Evolutionary conservation across 2,888 invertebrate species (phyloP), one percentile per base, ranked within the genome.

Genomic region (Phorcus lineatus): DNA sequence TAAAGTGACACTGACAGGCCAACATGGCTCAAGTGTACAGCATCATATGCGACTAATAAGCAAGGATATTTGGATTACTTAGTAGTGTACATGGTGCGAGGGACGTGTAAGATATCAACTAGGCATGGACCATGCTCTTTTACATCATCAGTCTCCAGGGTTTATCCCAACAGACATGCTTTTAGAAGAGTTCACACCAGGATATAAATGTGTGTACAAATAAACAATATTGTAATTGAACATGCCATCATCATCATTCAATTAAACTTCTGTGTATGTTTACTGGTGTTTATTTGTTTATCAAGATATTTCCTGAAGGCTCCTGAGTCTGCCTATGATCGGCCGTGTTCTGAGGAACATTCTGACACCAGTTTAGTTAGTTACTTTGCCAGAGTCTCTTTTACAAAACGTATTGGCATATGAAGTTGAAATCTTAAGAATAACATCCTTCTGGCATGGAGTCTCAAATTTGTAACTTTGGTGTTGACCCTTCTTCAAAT

Each of bases 241-340:
- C 62, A 62, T 62, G 62, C 28, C 47, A 47, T 47, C 62, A 62
- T 62, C 62, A 62, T 62, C 62, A 62, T 62, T 62, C 62, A 62
- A 62, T 24, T 62, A 62, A 62, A 62, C 62, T 62, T 62, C 62
- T 62, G 62, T 62, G 28, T 62, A 62, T 62, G 62, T 62, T 62
- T 62, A 28, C 24, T 17, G 16, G 47, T 47, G 9, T 47, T 47
- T 1, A 47, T 13, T 47, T 47, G 7, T 13, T 47, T 47, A 47
- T 47, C 7, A 7, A 36, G n/a, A n/a, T n/a, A n/a, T n/a, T n/a
- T n/a, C n/a, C n/a, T n/a, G n/a, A n/a, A n/a, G n/a, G n/a, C n/a
- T n/a, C n/a, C n/a, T n/a, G n/a, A n/a, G n/a, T n/a, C n/a, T n/a
- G n/a, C n/a, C n/a, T n/a, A n/a, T n/a, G n/a, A n/a, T n/a, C n/a